Evolutionary conservation across 2,797 vertebrate genomes (phyloP), one percentile per base, ranked within the genome.

Genomic region (Paratrypauchen microcephalus): DNA sequence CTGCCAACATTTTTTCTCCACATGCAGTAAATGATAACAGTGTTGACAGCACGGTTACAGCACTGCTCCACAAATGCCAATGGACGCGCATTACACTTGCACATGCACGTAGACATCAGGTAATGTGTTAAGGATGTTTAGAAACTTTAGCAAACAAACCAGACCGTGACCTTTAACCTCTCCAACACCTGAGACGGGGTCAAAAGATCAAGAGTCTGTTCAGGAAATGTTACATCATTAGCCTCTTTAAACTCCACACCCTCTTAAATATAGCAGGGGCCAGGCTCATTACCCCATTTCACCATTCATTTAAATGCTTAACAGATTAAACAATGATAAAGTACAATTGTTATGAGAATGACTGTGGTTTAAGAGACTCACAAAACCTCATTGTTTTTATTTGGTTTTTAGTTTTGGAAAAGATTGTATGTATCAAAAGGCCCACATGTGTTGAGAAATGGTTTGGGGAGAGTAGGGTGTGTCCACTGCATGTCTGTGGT

Each of bases 381-480:
- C 64, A 67, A 68, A 39, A 65, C 68, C 56, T 55, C 32, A n/a
- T 32, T 36, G 68, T 32, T 52, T 66, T 52, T 23, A 55, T 66
- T 69, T 56, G 30, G 16, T 59, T 28, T 41, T 57, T 45, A 58
- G 58, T 23, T 78, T 36, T 75, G 16, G 21, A 59, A 65, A 45
- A 68, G 73, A 45, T 21, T 9, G 2, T 28, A 18, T 5, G 24
- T 26, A 16, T 70, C 52, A 66, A 55, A 26, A 62, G 24, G 61
- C 69, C 69, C 54, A 72, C 52, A 82, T 23, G 68, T 63, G 67
- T 74, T 77, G 54, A 77, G 76, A 69, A 70, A 82, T 75, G n/a
- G 66, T 58, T 60, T 79, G 73, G 81, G 82, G 76, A 79, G 75
- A 71, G 77, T 68, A 72, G 88, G 88, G 84, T 83, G 86, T 90